Conservation (phyloP, 2,888 invertebrate species). For the Papilio elwesi region DNA sequence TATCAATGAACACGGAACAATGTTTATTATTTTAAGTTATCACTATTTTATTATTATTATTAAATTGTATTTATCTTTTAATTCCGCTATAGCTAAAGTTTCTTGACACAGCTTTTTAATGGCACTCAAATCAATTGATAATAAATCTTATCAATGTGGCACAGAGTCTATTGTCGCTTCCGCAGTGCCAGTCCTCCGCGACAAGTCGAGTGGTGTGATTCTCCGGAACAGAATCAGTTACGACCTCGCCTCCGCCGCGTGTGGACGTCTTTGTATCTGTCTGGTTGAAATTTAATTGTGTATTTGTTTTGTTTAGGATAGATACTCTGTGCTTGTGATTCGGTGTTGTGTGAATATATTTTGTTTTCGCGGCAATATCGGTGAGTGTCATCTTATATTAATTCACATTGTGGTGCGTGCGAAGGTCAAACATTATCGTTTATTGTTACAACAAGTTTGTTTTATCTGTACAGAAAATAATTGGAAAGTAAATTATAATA, state of each 20-base stretch:
- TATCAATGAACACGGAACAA: conserved; percentile 2
- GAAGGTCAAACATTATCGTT: conserved; percentile 42
- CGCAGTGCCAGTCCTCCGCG: background rate
- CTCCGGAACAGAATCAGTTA: conserved; percentile 29
- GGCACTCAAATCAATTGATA: background rate
- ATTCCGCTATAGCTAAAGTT: conserved; percentile 1
- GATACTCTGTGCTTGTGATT: conserved; percentile 36
- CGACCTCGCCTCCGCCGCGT: conserved; percentile 18
- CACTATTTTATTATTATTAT: background rate
- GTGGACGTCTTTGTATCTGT: conserved; percentile 14
- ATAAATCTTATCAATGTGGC: background rate
- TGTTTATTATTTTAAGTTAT: background rate
- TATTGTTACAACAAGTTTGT: conserved; percentile 8
- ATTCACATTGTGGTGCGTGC: background rate
- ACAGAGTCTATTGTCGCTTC: conserved; percentile 13
- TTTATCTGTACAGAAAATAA: conserved; percentile 2
- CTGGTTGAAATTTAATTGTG: conserved; percentile 6
- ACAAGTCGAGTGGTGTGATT: conserved; percentile 32
- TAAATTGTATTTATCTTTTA: conserved; percentile 1
- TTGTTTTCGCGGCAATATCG: conserved; percentile 26
- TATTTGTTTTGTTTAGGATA: conserved; percentile 33
- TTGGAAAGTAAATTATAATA: conserved; percentile 28
- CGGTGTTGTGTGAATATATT: conserved; percentile 23
- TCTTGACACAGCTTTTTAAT: conserved; percentile 20
- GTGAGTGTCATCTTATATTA: conserved; percentile 40